Percentiles rank a stretch among this genome's conserved stretches.
These are phyloP conservation scores for Diglossa cyanea DNA, from an alignment of 2,797 vertebrate species.

Conservation along the genomic window DNA sequence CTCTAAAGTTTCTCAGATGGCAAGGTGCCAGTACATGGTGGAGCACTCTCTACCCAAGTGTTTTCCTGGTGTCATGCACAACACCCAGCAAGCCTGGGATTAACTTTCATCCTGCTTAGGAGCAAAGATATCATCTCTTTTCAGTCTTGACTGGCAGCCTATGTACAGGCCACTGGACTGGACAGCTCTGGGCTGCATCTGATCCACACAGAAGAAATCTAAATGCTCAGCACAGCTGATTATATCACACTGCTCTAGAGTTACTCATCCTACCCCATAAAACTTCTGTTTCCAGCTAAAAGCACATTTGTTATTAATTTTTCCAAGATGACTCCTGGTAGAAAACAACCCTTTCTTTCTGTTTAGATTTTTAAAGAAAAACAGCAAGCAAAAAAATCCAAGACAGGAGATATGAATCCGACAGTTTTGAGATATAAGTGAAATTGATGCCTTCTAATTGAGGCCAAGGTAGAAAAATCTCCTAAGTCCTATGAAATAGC, in stretches of 20 bases:
- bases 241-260: not conserved
- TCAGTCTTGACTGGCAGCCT: not conserved
- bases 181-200: not conserved
- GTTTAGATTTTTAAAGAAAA: not conserved
- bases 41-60: not conserved
- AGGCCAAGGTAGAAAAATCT: not conserved
- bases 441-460: not conserved
- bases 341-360: not conserved
- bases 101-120: not conserved
- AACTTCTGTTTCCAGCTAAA: constrained; percentile 4
- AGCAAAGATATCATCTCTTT: not conserved
- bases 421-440: not conserved
- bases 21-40: not conserved
- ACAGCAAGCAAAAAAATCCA: not conserved
- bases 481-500: not conserved
- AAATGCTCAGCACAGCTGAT: not conserved
- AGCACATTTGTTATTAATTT: not conserved
- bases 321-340: not conserved
- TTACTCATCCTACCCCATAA: not conserved
- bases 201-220: not conserved
- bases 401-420: not conserved
- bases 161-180: not conserved
- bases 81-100: not conserved
- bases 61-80: not conserved
- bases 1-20: not conserved